Conservation (phyloP, 2,888 invertebrate genomes). For the Ptilodon capucinus region DNA sequence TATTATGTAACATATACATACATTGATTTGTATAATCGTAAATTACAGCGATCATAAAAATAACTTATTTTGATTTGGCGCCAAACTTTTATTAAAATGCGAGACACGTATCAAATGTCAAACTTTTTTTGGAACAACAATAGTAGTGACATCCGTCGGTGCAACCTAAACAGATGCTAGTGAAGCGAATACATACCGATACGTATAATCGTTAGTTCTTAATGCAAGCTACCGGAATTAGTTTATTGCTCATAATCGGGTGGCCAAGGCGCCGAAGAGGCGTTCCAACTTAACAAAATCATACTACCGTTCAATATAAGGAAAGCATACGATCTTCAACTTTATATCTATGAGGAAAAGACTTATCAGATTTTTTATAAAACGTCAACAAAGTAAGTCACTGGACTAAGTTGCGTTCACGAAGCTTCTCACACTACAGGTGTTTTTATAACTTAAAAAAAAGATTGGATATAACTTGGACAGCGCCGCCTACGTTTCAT, state of each 20-base stretch:
- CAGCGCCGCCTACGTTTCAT: slow-evolving; percentile 60
- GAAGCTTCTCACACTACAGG: slow-evolving; percentile 72
- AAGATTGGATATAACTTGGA: slow-evolving; percentile 49
- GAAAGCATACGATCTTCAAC: slow-evolving; percentile 22
- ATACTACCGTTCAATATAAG: slow-evolving; percentile 19
- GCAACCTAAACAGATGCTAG: slow-evolving; percentile 20
- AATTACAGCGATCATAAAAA: background rate
- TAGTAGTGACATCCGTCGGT: slow-evolving; percentile 32
- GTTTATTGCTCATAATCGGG: slow-evolving; percentile 76
- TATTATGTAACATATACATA: too few species aligned
- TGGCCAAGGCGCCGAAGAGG: slow-evolving; percentile 69
- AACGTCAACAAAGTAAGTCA: slow-evolving; percentile 24
- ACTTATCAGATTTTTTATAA: slow-evolving; percentile 7
- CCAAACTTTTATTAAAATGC: slow-evolving; percentile 17
- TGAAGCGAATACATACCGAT: slow-evolving; percentile 43
- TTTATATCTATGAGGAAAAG: slow-evolving; percentile 27
- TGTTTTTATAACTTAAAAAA: slow-evolving; percentile 59
- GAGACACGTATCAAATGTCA: slow-evolving; percentile 16
- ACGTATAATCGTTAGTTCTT: slow-evolving; percentile 63
- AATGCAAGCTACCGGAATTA: slow-evolving; percentile 78
- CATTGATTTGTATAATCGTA: background rate
- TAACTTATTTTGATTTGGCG: slow-evolving; percentile 15
- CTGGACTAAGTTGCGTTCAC: slow-evolving; percentile 42
- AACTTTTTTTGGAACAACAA: slow-evolving; percentile 24
- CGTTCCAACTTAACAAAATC: slow-evolving; percentile 56